Evolutionary conservation across 1,140 invertebrate genomes (phyloP), one percentile per base, ranked within the genome.

Genomic region (Calycopis cecrops): DNA sequence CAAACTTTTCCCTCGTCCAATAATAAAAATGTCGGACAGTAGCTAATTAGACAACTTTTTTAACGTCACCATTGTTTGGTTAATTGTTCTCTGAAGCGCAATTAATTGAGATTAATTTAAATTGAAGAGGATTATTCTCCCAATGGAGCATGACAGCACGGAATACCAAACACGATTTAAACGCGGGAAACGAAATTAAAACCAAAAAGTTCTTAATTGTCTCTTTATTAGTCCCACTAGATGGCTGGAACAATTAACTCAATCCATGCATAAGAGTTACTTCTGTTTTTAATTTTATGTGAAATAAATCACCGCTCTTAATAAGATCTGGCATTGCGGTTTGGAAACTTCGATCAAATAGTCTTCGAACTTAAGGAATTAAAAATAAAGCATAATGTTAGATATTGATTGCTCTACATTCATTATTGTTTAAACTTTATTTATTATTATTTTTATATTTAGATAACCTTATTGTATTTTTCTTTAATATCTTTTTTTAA

Each of bases 21-120:
- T 18, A 47, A 33, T 28, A 59, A 52, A 63, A 64, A 53, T 16
- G 35, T 42, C 47, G 56, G 28, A 59, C 58, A 62, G 53, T 38
- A 50, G 58, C 57, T 68, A 62, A 65, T 68, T 60, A 60, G 16
- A 47, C 52, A 60, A 54, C 37, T 65, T 61, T 54, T n/a, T 52
- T 63, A 63, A 65, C 62, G 61, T 60, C 50, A 44, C 63, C 59
- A 71, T 68, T 73, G 68, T 73, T 71, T 67, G 59, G 37, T 51
- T 62, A 65, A 73, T 75, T 70, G 67, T 73, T 68, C 66, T 59
- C 71, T 70, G 70, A 74, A 65, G 54, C 59, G 38, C 61, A 67
- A 79, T 80, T 80, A 73, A 79, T 73, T 77, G 66, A 68, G 69
- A 77, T 75, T 76, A 79, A 81, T 78, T 81, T 76, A 65, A 65